Conservation (phyloP, 2,888 invertebrate species). For the Epicampocera succincta region DNA sequence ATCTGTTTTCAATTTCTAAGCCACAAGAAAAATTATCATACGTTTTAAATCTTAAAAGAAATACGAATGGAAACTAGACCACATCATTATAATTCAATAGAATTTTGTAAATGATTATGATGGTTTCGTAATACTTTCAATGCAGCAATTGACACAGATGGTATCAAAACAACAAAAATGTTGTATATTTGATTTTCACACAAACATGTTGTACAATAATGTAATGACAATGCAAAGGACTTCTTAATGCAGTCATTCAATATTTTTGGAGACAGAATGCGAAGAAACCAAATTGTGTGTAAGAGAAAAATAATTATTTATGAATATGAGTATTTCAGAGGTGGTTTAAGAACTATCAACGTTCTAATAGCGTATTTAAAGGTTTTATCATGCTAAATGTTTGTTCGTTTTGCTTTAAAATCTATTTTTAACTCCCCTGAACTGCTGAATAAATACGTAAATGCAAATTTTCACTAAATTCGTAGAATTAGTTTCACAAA, state of each 20-base stretch:
- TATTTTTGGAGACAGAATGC: background rate
- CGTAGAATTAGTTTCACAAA: no score
- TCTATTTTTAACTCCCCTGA: no score
- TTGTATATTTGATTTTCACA: background rate
- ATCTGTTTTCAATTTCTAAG: conserved; percentile 31
- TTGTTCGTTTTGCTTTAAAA: no score
- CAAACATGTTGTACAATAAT: background rate
- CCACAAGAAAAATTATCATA: conserved; percentile 37
- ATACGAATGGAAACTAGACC: conserved; percentile 42
- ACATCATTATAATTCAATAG: conserved; percentile 58
- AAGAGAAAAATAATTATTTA: no score
- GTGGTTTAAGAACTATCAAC: no score
- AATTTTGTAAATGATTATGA: conserved; percentile 38
- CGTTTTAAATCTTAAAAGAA: conserved; percentile 29
- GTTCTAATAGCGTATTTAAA: no score
- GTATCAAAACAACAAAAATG: background rate
- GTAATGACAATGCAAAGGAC: conserved; percentile 18
- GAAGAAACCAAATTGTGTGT: background rate
- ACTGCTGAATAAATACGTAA: no score
- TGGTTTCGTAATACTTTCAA: conserved; percentile 26
- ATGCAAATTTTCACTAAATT: no score
- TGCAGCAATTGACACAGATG: conserved; percentile 44
- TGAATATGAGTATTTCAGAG: no score
- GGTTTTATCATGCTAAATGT: no score
- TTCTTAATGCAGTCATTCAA: background rate